These are phyloP conservation scores for Metridium senile DNA, from an alignment of 92 coral and sea anemone species.

Conservation along the genomic window DNA sequence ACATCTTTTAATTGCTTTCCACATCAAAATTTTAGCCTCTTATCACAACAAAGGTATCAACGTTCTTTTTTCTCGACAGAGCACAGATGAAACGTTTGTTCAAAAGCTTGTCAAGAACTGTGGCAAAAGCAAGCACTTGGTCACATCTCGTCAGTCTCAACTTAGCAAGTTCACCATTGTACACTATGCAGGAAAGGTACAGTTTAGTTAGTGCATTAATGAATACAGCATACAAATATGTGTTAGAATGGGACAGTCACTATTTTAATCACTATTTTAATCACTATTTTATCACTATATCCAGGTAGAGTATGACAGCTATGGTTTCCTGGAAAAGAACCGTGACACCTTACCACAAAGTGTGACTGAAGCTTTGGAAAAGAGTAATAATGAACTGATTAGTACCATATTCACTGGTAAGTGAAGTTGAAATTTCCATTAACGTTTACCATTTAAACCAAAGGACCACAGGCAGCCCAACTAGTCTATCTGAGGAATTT, in stretches of 20 bases:
- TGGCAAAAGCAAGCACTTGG: conserved; percentile 56
- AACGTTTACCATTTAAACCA: no score
- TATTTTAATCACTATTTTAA: not conserved
- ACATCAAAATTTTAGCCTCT: no score
- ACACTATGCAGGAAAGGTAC: conserved; percentile 90
- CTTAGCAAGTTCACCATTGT: conserved; percentile 52
- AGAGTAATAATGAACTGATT: conserved; percentile 70
- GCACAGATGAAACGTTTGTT: conserved; percentile 86
- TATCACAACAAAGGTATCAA: no score
- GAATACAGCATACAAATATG: no score
- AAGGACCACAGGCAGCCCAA: no score
- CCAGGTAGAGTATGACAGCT: conserved; percentile 76
- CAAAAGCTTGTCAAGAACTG: conserved; percentile 76
- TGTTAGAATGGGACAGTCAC: no score
- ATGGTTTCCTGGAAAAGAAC: conserved; percentile 84
- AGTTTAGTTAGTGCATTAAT: not conserved
- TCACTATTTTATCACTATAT: no score
- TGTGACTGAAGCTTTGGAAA: conserved; percentile 65
- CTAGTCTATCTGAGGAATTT: no score
- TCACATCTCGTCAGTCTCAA: conserved; percentile 58
- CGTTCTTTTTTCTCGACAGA: conserved; percentile 30
- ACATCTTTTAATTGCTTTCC: no score
- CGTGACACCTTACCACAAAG: conserved; percentile 78
- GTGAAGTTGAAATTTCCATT: not conserved
- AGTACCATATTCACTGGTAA: conserved; percentile 69